A percentile compares a stretch with the other conserved stretches of the same genome.
Evolutionary conservation across 2,113 vertebrate species (phyloP).

Genomic region (Chelonoidis abingdonii): DNA sequence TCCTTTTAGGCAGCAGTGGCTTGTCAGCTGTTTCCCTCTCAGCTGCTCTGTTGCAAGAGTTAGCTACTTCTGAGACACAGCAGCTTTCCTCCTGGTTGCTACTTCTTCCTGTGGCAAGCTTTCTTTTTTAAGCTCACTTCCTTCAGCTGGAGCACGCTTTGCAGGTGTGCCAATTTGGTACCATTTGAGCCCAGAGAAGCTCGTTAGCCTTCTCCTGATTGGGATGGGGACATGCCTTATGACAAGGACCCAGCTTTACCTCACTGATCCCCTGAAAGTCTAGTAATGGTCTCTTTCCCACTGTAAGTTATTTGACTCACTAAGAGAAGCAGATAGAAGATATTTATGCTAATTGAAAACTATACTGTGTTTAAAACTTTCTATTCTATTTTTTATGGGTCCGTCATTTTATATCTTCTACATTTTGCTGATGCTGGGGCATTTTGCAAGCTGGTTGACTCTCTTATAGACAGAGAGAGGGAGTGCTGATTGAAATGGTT

Average conservation of each 20-base stretch:
- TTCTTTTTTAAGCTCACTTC: neutral
- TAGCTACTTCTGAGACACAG: neutral
- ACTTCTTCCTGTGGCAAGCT: neutral
- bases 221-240: neutral
- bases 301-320: neutral
- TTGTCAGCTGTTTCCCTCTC: neutral
- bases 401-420: neutral
- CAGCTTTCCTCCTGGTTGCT: neutral
- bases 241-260: neutral
- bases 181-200: neutral
- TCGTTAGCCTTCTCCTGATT: neutral
- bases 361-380: slow-evolving; percentile 51
- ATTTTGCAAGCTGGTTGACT: slow-evolving; percentile 17
- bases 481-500: neutral
- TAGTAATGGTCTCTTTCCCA: neutral
- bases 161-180: neutral
- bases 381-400: slow-evolving; percentile 24
- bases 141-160: neutral
- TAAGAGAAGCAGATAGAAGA: neutral
- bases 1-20: neutral
- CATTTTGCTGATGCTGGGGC: neutral
- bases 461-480: neutral
- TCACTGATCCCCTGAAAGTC: neutral
- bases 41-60: neutral
- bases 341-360: slow-evolving; percentile 40